Evolutionary conservation across 1,140 invertebrate genomes (phyloP), one percentile per base, ranked within the genome.

Genomic region (Drosophila punjabiensis): DNA sequence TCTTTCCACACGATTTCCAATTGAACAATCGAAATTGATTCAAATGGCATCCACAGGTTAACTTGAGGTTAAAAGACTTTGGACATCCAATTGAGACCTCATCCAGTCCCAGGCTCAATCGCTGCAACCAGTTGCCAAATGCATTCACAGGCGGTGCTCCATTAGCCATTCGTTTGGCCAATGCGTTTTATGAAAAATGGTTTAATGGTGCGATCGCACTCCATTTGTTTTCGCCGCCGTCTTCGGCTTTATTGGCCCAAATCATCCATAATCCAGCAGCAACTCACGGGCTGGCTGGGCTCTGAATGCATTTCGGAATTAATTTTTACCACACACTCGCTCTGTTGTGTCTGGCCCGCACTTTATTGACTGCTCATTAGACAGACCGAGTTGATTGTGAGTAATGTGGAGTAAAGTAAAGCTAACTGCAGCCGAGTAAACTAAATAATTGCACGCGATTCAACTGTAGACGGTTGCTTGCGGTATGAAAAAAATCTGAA

Each of bases 401-500:
- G 66, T 65, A 79, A 71, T 71, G 70, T 80, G 60, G 56, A 73
- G 59, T 56, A 63, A 48, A 61, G 70, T 52, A 61, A 81, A 61
- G 62, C 81, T 55, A 79, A 81, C 68, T 67, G 58, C 65, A 73
- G 82, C 71, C 62, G 68, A 82, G 67, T 83, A 84, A 81, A 65
- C 82, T 82, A 90, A 89, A 89, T 90, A 89, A 89, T 89, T 89
- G 86, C 86, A 89, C 86, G 86, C 86, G 86, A 89, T 90, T 75
- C 84, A 76, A 70, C 64, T 63, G 69, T 64, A 76, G 65, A 45
- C 16, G 45, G 14, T 50, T 48, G 20, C 13, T 45, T 10, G 30
- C 1, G 56, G 20, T 45, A 71, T 65, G n/a, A n/a, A n/a, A n/a
- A n/a, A n/a, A n/a, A n/a, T 58, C 5, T 11, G 37, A 69, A 28